Evolutionary conservation across 2,113 vertebrate genomes (phyloP).

Genomic region (Rhipidura dahli): DNA sequence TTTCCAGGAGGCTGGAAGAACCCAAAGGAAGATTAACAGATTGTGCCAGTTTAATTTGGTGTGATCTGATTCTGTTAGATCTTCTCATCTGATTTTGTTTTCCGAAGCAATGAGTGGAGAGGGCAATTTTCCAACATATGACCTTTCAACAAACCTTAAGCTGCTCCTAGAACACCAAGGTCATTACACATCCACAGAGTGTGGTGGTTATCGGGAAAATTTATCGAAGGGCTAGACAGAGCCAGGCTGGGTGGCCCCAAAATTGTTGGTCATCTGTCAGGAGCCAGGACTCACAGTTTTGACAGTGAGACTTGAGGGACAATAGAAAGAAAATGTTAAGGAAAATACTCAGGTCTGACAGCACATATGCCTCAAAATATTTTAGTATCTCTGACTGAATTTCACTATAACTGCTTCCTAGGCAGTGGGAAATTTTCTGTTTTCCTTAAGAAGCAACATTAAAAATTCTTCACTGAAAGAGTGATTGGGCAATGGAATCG

Average conservation of each 20-base stretch:
- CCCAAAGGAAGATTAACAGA: conserved; percentile 17
- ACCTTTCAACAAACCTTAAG: background rate
- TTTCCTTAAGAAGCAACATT: background rate
- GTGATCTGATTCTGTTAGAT: background rate
- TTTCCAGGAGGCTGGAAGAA: background rate
- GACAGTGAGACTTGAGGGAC: background rate
- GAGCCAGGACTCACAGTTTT: background rate
- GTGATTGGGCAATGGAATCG: rapidly evolving
- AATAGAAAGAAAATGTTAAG: rapidly evolving
- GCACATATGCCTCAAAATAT: background rate
- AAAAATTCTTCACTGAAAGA: background rate
- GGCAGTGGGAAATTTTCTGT: background rate
- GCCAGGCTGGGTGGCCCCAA: background rate
- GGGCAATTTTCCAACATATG: background rate
- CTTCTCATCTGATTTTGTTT: conserved; percentile 20
- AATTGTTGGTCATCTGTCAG: background rate
- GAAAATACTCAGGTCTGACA: background rate
- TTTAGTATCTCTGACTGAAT: background rate
- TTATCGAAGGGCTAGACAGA: background rate
- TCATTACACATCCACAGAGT: background rate
- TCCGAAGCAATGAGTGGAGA: background rate
- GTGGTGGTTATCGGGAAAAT: background rate
- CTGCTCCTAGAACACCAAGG: background rate
- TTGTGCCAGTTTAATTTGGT: background rate
- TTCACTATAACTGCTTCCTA: background rate